Evolutionary conservation across 2,888 invertebrate species (phyloP).

Genomic region (Glaucopsyche alexis): DNA sequence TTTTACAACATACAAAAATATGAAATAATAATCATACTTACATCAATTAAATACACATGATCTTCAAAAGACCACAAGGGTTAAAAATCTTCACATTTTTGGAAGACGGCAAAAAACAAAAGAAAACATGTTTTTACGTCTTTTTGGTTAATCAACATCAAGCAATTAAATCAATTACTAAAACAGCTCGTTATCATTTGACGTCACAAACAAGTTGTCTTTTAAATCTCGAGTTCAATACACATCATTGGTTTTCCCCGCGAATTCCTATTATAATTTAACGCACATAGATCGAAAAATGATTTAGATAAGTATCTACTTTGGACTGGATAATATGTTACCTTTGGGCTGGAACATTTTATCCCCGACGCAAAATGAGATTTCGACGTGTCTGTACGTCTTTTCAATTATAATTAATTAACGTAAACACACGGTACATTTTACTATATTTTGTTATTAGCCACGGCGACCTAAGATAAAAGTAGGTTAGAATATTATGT

Average conservation of each 20-base stretch:
- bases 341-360: too few species aligned
- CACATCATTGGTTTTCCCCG: conserved; percentile 7
- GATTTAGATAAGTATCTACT: background rate
- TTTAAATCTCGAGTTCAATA: background rate
- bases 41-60: background rate
- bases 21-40: background rate
- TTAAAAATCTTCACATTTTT: background rate
- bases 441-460: too few species aligned
- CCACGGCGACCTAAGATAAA: too few species aligned
- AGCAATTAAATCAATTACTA: conserved; percentile 14
- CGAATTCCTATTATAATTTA: background rate
- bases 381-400: too few species aligned
- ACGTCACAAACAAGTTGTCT: background rate
- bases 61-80: background rate
- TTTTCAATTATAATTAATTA: too few species aligned
- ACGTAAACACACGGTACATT: too few species aligned
- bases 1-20: too few species aligned
- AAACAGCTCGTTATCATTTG: background rate
- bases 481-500: too few species aligned
- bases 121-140: background rate
- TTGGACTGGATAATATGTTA: too few species aligned
- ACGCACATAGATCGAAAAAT: background rate
- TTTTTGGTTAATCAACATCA: background rate
- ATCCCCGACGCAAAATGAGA: too few species aligned
- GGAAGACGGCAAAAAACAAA: background rate